Evolutionary conservation across 2,113 vertebrate genomes (phyloP), one percentile per base, ranked within the genome.

Genomic region (Poecile atricapillus): DNA sequence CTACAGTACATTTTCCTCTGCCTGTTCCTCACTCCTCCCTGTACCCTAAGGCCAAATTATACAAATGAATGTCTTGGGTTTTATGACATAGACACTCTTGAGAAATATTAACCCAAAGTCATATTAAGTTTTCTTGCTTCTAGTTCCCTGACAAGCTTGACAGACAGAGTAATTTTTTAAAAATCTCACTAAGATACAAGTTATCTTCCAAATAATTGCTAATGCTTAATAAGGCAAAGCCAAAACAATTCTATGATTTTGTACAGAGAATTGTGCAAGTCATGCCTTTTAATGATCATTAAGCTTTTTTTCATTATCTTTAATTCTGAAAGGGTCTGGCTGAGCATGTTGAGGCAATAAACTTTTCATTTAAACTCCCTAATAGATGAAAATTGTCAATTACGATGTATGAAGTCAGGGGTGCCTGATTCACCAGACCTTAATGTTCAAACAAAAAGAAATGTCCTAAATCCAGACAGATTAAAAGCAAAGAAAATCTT

Each of bases 41-140:
- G 53, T 65, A 53, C 35, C 95, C 58, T 65, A 75, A 92, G 58
- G 92, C 70, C 50, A 90, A 93, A 92, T 94, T 88, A 90, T 93
- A 75, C 62, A 94, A 93, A 93, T 93, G 7, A 94, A 90, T 80
- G 41, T 60, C 71, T 88, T 91, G 56, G 15, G 2, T 5, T 95
- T 95, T 91, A 81, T 77, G 83, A 87, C 93, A 93, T 22, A 70
- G 67, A 88, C 58, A 43, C 4, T 79, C 41, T 85, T 93, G 75
- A 90, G 85, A 96, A 96, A 95, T 79, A 58, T 85, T 85, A 87
- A 90, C 20, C 58, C 70, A 58, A 93, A 89, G 28, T 84, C 86
- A 89, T 43, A 87, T 31, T 65, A 91, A 70, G 43, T 21, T 87
- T 92, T 44, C 60, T 93, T 86, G 33, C 44, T 93, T 84, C 39